Conservation (phyloP, 2,797 vertebrate genomes). For the Margarornis squamiger region DNA sequence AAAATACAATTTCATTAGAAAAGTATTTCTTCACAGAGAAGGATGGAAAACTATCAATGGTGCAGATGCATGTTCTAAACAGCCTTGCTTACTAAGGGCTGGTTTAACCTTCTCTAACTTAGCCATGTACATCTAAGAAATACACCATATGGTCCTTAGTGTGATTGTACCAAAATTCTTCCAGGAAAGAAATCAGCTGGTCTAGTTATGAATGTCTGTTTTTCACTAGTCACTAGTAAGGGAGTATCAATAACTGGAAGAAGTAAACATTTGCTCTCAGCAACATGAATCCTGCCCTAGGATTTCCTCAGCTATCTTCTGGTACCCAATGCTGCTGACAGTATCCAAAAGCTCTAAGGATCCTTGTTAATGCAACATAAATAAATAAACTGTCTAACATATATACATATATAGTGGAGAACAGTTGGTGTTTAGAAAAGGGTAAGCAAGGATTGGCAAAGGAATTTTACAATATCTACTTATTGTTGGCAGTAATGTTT, state of each 20-base stretch:
- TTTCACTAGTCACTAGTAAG: neutral
- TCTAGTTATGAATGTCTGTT: neutral
- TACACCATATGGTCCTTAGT: neutral
- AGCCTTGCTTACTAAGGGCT: neutral
- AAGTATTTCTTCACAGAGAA: neutral
- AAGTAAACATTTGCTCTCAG: neutral
- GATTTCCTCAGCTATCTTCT: neutral
- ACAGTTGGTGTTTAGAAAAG: neutral
- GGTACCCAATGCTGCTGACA: neutral
- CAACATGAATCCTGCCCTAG: neutral
- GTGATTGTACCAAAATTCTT: neutral
- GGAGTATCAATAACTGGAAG: neutral
- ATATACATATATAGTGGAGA: neutral
- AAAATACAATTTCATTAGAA: neutral
- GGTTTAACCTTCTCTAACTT: neutral
- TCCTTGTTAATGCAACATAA: neutral
- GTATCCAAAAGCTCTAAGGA: neutral
- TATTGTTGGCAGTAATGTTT: neutral
- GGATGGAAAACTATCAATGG: neutral
- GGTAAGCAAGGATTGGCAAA: neutral
- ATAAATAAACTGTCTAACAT: accelerated
- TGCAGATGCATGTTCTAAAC: neutral
- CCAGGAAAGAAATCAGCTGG: neutral
- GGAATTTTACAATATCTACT: neutral
- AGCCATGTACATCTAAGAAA: neutral